Conservation (phyloP, 2,888 invertebrate genomes). For the Xanthorhoe spadicearia region DNA sequence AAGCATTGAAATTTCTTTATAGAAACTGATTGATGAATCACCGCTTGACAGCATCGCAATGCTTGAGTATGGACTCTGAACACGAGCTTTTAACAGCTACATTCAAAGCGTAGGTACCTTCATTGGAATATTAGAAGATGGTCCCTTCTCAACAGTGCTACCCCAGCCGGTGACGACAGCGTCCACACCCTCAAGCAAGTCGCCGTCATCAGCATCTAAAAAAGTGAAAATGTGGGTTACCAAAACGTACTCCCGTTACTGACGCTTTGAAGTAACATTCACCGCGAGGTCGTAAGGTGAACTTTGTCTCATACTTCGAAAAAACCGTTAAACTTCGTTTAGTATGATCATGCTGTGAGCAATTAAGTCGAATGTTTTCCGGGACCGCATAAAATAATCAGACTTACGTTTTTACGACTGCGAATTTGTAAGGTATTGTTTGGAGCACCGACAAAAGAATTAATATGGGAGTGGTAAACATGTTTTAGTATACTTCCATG, state of each 20-base stretch:
- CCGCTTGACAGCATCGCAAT: not conserved
- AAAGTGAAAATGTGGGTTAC: slow-evolving; percentile 29
- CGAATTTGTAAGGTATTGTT: not conserved
- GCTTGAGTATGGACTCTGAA: not conserved
- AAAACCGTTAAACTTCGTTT: slow-evolving; percentile 20
- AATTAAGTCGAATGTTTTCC: slow-evolving; percentile 8
- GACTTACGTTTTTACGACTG: slow-evolving; percentile 10
- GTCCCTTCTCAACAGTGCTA: slow-evolving; percentile 87
- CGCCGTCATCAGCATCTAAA: slow-evolving; percentile 62
- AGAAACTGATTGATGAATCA: too few relatives aligned
- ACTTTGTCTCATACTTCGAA: slow-evolving; percentile 27
- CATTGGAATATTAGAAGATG: slow-evolving; percentile 87
- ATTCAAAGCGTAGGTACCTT: slow-evolving; percentile 77
- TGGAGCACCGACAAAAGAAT: not conserved
- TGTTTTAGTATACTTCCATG: too few relatives aligned
- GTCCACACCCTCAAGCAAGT: slow-evolving; percentile 78
- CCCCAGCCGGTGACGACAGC: slow-evolving; percentile 92
- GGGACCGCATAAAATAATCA: slow-evolving; percentile 4
- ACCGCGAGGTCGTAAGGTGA: slow-evolving; percentile 30
- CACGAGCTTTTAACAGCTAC: not conserved
- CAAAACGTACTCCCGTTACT: slow-evolving; percentile 31
- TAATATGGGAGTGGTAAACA: not conserved
- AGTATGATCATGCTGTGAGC: slow-evolving; percentile 24
- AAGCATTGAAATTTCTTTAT: too few relatives aligned
- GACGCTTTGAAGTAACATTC: slow-evolving; percentile 10